Evolutionary conservation across 2,113 vertebrate genomes (phyloP).

Genomic region (Pangasianodon gigas): DNA sequence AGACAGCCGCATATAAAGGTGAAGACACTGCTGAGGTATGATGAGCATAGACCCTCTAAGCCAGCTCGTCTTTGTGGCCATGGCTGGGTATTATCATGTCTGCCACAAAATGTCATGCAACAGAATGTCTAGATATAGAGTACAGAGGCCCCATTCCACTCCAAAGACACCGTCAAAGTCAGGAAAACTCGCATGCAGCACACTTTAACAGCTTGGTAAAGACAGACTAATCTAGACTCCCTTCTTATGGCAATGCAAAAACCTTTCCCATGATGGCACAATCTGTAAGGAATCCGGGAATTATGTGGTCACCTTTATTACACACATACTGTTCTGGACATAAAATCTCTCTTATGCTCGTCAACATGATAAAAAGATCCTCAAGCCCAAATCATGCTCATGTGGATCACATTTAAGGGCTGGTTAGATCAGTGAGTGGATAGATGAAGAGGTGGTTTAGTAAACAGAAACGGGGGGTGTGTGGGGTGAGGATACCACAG

Average conservation of each 20-base stretch:
- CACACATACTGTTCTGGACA: neutral
- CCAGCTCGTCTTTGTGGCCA: slow-evolving; percentile 21
- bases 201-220: neutral
- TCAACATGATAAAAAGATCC: slow-evolving; percentile 34
- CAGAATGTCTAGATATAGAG: neutral
- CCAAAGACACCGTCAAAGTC: neutral
- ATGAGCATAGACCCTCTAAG: neutral
- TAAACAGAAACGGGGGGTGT: slow-evolving; percentile 43
- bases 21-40: neutral
- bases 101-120: slow-evolving; percentile 22
- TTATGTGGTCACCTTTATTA: slow-evolving; percentile 38
- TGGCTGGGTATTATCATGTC: slow-evolving; percentile 26
- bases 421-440: slow-evolving; percentile 41
- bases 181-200: slow-evolving; percentile 13
- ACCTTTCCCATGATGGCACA: slow-evolving; percentile 23
- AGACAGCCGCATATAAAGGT: slow-evolving; percentile 2
- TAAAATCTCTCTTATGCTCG: slow-evolving; percentile 20
- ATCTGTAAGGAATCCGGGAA: slow-evolving; percentile 30
- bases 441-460: slow-evolving; percentile 45
- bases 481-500: slow-evolving; percentile 48
- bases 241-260: neutral
- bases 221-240: neutral
- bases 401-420: slow-evolving; percentile 41
- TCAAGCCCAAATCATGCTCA: slow-evolving; percentile 37
- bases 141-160: neutral